phyloP scores from a whole-genome alignment of 2,888 invertebrate species.

The Campoplex capitator region DNA sequence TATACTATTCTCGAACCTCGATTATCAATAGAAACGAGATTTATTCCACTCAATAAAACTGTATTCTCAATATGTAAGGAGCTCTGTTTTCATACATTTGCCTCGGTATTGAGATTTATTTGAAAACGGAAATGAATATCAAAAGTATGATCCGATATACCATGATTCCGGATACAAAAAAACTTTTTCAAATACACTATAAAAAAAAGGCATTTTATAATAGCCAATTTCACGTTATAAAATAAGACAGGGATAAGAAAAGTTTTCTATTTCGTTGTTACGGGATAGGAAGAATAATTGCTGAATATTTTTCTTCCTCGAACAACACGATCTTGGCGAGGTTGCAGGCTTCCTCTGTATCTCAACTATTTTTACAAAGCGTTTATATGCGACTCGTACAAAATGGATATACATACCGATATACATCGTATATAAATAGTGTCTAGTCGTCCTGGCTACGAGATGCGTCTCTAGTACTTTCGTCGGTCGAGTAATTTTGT shows the following conservation, averaged over 20 bases:
- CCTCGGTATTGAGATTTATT: too few relatives aligned
- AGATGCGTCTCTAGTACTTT: constrained; percentile 59
- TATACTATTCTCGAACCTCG: neutral
- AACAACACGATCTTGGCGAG: constrained; percentile 38
- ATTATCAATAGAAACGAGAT: too few relatives aligned
- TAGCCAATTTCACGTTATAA: neutral
- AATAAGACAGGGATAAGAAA: neutral
- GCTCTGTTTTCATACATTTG: too few relatives aligned
- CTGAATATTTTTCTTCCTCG: constrained; percentile 14
- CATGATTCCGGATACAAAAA: neutral
- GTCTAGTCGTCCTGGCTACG: constrained; percentile 59
- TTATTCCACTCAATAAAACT: too few relatives aligned
- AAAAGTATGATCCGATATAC: too few relatives aligned
- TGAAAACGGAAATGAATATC: too few relatives aligned
- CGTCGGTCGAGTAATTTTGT: constrained; percentile 65
- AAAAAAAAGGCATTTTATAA: neutral
- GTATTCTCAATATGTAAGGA: neutral
- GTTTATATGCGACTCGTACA: neutral
- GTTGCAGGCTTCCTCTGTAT: constrained; percentile 25
- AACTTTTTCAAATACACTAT: neutral
- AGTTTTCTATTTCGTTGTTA: neutral
- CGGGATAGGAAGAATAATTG: constrained; percentile 27
- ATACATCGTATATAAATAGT: constrained; percentile 41
- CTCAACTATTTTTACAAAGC: constrained; percentile 33
- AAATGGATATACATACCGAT: neutral